Base-by-base conservation (phyloP, 2,113 vertebrate species). In the Platysteira castanea region DNA sequence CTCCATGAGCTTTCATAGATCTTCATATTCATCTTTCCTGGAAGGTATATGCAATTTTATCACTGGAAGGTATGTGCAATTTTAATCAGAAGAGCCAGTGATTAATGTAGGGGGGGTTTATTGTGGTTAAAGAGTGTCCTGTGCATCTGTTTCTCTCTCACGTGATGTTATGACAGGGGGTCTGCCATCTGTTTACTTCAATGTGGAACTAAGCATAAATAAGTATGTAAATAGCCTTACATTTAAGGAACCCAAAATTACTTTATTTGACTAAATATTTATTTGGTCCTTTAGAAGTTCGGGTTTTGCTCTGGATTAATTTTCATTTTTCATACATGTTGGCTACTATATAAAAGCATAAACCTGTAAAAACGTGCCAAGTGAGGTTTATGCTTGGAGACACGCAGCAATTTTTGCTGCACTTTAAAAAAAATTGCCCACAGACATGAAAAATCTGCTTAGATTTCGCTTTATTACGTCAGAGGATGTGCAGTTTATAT, bases 141-240 rank as follows among this genome's bases (percentile, higher is more conserved):
- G 8, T 74, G 59, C 68, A 80, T 93, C 65, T 91, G 63, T 87
- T 61, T 91, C 47, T 90, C 26, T 87, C 54, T 78, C 63, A 78
- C 1, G 1, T 88, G 87, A 54, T 90, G 19, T 65, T 96, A n/a
- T 56, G 68, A 81, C 68, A 60, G 71, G 82, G 95, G 83, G 33
- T 88, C 82, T 90, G 59, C 87, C 95, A 90, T 95, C 95, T 91
- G 90, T 77, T 95, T 90, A 30, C 71, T 93, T 86, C 47, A 44
- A 0, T 59, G 31, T 74, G 64, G 71, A 80, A 77, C 31, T 92
- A 88, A 80, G 47, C 47, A 54, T 65, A 88, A 91, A 80, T 70
- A 61, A n/a, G 18, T 79, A 59, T 30, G 35, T 86, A 77, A 91
- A 74, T 24, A 84, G 8, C 39, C 26, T 71, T 63, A 74, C 28